phyloP scores from a whole-genome alignment of 2,113 vertebrate species.

The Corydoras maculifer region DNA sequence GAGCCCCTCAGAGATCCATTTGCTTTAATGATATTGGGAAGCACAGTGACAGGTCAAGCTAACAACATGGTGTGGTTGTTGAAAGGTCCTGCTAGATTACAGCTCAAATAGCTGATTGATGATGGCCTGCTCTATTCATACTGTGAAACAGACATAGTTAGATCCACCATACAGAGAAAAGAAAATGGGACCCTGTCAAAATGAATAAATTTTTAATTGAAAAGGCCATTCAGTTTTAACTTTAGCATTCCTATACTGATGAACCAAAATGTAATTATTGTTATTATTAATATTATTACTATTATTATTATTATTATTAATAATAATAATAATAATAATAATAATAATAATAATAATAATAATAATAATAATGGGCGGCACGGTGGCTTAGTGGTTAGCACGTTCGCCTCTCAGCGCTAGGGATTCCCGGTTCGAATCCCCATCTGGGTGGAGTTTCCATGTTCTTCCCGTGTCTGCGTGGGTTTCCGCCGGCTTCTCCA shows the following conservation, averaged over 20 bases:
- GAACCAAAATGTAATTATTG: too few relatives aligned
- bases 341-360: too few relatives aligned
- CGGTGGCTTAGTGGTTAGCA: too few relatives aligned
- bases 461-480: too few relatives aligned
- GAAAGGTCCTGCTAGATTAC: conserved; percentile 15
- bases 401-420: too few relatives aligned
- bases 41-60: conserved; percentile 9
- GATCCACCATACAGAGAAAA: not conserved
- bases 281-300: too few relatives aligned
- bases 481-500: too few relatives aligned
- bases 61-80: conserved; percentile 15
- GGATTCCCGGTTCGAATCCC: too few relatives aligned
- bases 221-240: not conserved
- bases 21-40: conserved; percentile 28
- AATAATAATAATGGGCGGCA: too few relatives aligned
- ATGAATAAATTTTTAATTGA: not conserved
- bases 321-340: too few relatives aligned
- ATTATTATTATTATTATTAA: too few relatives aligned
- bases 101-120: conserved; percentile 16
- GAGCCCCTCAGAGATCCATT: conserved; percentile 2
- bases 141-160: not conserved
- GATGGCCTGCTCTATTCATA: conserved; percentile 4
- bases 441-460: too few relatives aligned
- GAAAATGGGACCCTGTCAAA: conserved; percentile 7
- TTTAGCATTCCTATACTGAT: not conserved